Evolutionary conservation across 1,140 invertebrate species (phyloP).

Genomic region (Rhagoletis zephyria): DNA sequence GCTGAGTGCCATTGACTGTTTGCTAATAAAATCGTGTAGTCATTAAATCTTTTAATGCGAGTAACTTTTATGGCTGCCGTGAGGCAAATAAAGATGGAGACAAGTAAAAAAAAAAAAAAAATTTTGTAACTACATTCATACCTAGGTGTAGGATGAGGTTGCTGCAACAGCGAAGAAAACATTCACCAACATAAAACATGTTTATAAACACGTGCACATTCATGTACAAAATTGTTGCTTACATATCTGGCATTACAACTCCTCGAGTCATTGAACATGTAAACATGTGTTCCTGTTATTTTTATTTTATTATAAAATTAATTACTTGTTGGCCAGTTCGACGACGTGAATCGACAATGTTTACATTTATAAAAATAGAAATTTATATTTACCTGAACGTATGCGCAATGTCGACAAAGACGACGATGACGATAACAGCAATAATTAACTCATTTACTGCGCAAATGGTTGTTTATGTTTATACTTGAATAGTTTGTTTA

Average conservation of each 20-base stretch:
- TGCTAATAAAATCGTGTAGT: slow-evolving; percentile 6
- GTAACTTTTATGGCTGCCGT: not conserved
- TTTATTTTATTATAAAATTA: not conserved
- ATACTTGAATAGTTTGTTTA: not conserved
- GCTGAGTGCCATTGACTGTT: slow-evolving; percentile 12
- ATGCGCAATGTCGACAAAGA: not conserved
- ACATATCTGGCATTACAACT: not conserved
- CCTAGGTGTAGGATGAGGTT: not conserved
- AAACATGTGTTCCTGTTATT: not conserved
- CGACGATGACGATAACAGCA: not conserved
- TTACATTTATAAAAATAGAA: not conserved
- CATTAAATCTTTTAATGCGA: not conserved
- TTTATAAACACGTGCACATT: not conserved
- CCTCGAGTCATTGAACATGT: not conserved
- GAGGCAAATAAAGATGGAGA: too few species aligned
- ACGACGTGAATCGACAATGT: not conserved
- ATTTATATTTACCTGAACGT: not conserved
- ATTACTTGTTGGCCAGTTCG: not conserved
- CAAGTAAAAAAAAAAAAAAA: too few species aligned
- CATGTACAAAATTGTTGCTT: not conserved
- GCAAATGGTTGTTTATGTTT: not conserved
- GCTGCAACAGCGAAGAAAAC: not conserved
- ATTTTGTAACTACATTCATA: too few species aligned
- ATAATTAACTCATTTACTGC: not conserved
- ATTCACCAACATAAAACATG: not conserved